Base-by-base conservation (phyloP, 2,888 invertebrate species). In the Lymantria monacha region DNA sequence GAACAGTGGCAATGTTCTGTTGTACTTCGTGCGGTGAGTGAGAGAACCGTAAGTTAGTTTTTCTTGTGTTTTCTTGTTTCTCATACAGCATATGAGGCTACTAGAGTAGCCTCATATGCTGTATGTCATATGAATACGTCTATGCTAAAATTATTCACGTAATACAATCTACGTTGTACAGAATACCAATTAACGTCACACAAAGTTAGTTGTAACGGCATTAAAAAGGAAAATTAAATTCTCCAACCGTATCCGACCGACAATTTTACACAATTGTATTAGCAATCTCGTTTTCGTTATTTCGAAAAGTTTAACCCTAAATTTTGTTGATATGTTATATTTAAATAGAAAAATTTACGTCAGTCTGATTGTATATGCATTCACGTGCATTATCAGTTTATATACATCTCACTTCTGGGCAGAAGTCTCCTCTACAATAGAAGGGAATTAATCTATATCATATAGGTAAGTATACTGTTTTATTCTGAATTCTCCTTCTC, bases 231-330 rank as follows among this genome's bases (percentile, higher is more conserved):
- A 42, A 66, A 66, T 65, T 55, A 48, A 54, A 54, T 68, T 68
- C 47, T 10, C 30, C 44, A 43, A 30, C 36, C 44, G 15, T 42
- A 56, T 53, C 45, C 57, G 48, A 59, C 45, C 57, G 48, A 59
- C 45, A 66, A 65, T 51, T 59, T 57, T 48, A 61, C 58, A 57
- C 53, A 69, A 67, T 67, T 63, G 49, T 42, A 69, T 67, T 69
- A 69, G 30, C 64, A 69, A 69, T 63, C 61, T 66, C 61, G 58
- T 40, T 58, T n/a, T 48, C 44, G 48, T 45, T 51, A 53, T 49
- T 64, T 54, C 53, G 44, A 59, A 68, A 66, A 68, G 66, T 63
- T 66, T 68, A 65, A 49, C 49, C 41, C 30, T 22, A 48, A 31
- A 49, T 64, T 49, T 33, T 8, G 22, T 22, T 2, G 22, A 22